Conservation (phyloP, 2,113 vertebrate genomes). For the Ptilorrhoa leucosticta region DNA sequence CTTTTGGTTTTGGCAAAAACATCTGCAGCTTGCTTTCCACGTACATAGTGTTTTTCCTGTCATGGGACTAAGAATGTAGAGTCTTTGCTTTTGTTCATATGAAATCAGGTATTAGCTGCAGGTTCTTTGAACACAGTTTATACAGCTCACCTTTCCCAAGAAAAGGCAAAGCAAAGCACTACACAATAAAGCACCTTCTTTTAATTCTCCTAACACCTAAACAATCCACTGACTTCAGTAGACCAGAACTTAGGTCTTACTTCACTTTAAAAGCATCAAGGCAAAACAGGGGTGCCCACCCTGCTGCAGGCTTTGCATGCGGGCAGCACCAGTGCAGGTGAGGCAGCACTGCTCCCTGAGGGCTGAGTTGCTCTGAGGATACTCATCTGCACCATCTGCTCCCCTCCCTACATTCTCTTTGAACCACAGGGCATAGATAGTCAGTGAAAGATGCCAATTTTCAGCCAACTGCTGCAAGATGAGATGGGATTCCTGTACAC, state of each 20-base stretch:
- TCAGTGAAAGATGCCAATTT: not conserved
- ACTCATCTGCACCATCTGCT: not conserved
- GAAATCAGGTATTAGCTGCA: not conserved
- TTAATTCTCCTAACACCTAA: not conserved
- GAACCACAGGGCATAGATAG: fast-evolving
- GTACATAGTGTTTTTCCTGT: not conserved
- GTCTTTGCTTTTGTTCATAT: not conserved
- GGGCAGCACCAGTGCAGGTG: not conserved
- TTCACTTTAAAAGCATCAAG: not conserved
- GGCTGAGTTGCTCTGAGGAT: not conserved
- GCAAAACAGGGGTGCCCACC: not conserved
- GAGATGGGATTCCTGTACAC: not conserved
- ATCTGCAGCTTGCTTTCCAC: not conserved
- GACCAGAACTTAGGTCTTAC: not conserved
- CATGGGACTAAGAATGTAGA: fast-evolving
- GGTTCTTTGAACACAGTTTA: not conserved
- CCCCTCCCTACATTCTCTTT: fast-evolving
- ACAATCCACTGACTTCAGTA: not conserved
- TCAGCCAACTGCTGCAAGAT: not conserved
- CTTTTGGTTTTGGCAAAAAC: not conserved
- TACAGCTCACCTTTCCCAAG: not conserved
- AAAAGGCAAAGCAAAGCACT: not conserved
- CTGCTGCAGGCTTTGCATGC: not conserved
- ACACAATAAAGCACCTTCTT: not conserved
- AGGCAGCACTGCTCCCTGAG: not conserved